These are phyloP conservation scores for Diglossa cyanea DNA, from an alignment of 2,797 vertebrate species.

Conservation along the genomic window DNA sequence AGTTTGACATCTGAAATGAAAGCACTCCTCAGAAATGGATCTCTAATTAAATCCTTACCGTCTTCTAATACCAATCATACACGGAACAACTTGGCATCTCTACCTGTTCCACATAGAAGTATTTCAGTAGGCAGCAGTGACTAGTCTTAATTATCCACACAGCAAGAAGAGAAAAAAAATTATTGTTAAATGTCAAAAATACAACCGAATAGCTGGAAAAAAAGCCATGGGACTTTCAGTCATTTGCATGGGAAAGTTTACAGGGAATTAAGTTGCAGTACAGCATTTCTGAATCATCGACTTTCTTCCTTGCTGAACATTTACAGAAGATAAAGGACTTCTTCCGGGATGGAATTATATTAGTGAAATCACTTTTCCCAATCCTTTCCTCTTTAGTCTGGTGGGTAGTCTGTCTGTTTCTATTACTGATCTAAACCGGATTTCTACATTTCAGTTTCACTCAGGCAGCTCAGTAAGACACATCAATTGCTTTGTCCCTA, in stretches of 20 bases:
- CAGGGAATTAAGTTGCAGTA: neutral
- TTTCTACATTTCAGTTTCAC: neutral
- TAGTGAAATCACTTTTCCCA: neutral
- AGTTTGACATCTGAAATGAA: neutral
- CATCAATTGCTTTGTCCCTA: neutral
- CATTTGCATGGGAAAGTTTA: neutral
- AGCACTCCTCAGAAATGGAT: neutral
- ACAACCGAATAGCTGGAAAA: neutral
- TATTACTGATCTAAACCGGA: neutral
- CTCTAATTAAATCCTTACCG: neutral
- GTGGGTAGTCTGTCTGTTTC: neutral
- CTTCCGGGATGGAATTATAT: neutral
- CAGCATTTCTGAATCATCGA: neutral
- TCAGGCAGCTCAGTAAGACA: neutral
- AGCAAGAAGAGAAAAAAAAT: neutral
- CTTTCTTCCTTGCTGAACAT: neutral
- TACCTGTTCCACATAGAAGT: neutral
- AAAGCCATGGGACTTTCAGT: neutral
- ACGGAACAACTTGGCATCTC: neutral
- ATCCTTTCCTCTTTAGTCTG: neutral
- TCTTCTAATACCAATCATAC: neutral
- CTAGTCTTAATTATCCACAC: slow-evolving; percentile 9
- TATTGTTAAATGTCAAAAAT: neutral
- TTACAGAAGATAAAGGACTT: neutral
- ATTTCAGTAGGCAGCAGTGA: neutral